Conservation (phyloP, 2,113 vertebrate genomes). For the Pelecanus crispus region DNA sequence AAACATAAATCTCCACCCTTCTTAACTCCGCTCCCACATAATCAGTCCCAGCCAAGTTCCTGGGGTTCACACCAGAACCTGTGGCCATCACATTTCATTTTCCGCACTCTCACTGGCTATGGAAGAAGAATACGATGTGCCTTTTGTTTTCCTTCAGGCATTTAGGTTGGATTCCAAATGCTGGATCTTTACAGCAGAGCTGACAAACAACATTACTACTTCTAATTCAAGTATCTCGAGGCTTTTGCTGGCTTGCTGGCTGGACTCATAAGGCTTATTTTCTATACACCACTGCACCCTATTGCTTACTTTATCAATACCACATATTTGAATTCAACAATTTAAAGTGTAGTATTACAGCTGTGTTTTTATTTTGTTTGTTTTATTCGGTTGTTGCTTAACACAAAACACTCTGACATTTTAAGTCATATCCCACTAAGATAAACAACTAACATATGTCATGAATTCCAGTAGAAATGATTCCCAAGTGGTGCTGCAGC, state of each 20-base stretch:
- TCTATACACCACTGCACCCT: conserved; percentile 22
- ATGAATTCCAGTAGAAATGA: conserved; percentile 45
- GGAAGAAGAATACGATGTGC: neutral
- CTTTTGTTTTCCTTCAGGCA: conserved; percentile 19
- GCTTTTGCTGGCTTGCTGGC: conserved; percentile 8
- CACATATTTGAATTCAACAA: neutral
- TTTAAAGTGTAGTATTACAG: conserved; percentile 31
- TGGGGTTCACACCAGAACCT: conserved; percentile 42
- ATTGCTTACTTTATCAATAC: conserved; percentile 34
- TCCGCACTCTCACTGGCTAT: neutral
- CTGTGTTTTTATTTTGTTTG: conserved; percentile 64
- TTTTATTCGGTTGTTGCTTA: conserved; percentile 59
- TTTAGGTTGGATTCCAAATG: neutral
- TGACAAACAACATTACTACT: conserved; percentile 26
- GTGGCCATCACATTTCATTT: neutral
- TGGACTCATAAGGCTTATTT: neutral
- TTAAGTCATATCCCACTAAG: conserved; percentile 54
- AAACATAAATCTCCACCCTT: neutral
- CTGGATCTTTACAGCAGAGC: neutral
- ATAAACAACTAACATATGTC: conserved; percentile 61
- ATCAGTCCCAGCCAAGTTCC: conserved; percentile 22
- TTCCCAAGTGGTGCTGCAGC: conserved; percentile 43
- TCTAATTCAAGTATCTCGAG: conserved; percentile 16
- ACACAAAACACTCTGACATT: conserved; percentile 58
- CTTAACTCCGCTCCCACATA: neutral